These are phyloP conservation scores for Tridacna crocea DNA, from an alignment of 2,888 invertebrate genomes.

Conservation along the genomic window DNA sequence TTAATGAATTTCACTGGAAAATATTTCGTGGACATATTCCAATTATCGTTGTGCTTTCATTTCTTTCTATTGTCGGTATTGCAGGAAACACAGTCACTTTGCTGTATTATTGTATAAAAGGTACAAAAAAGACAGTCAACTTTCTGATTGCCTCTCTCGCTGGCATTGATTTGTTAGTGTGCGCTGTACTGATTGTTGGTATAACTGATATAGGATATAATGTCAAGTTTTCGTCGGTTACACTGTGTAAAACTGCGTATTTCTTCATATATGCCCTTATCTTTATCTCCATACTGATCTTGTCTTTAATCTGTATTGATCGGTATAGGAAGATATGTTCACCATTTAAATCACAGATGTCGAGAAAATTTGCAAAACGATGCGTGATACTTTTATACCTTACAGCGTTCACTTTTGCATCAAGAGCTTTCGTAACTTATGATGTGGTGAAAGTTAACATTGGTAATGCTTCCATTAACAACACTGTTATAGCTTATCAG, in stretches of 20 bases:
- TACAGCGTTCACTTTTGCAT: not conserved
- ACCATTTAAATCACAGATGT: not conserved
- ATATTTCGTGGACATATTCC: constrained; percentile 3
- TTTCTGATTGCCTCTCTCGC: not conserved
- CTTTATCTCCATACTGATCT: not conserved
- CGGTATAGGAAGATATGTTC: constrained; percentile 9
- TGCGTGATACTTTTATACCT: not conserved
- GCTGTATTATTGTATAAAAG: not conserved
- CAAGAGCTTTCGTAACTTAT: not conserved
- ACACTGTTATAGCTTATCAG: not conserved
- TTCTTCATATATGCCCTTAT: constrained; percentile 3
- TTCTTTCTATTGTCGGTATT: not conserved
- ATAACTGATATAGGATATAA: not conserved
- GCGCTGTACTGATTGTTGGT: not conserved
- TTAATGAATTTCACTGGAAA: constrained; percentile 5
- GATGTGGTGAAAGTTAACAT: not conserved
- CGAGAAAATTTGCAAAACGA: not conserved
- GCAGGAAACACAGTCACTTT: not conserved
- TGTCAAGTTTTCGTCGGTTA: not conserved
- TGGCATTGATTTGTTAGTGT: not conserved
- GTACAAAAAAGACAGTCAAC: constrained; percentile 1
- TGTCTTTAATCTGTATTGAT: constrained; percentile 10
- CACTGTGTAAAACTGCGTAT: not conserved
- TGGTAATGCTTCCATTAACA: not conserved
- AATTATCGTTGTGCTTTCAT: not conserved